Conservation (phyloP, 1,140 invertebrate genomes). For the Zaprionus vittiger region DNA sequence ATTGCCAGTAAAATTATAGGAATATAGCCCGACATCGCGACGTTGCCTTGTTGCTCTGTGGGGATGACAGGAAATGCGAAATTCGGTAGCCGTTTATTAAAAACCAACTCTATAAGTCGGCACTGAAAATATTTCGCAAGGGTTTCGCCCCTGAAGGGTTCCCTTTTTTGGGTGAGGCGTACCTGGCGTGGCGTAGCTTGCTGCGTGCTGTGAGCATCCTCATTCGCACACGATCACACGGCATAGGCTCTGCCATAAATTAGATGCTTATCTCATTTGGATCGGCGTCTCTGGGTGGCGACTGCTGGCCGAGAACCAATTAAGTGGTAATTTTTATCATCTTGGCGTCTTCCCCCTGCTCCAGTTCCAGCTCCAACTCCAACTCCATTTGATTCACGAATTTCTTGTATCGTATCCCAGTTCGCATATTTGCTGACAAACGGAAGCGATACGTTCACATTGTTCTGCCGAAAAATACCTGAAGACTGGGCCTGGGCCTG, state of each 20-base stretch:
- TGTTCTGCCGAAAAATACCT: conserved; percentile 67
- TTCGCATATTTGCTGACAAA: conserved; percentile 66
- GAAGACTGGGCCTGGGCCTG: neutral
- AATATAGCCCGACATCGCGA: conserved; percentile 11
- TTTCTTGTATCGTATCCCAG: neutral
- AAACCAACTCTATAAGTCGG: conserved; percentile 20
- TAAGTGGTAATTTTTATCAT: conserved; percentile 80
- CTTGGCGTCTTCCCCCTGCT: conserved; percentile 37
- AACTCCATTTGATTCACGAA: conserved; percentile 14
- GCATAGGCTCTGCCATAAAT: conserved; percentile 73
- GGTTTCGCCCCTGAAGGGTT: neutral
- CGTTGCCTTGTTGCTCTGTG: too few species aligned
- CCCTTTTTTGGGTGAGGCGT: neutral
- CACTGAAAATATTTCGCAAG: neutral
- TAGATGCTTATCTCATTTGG: conserved; percentile 70
- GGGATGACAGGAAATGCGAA: conserved; percentile 73
- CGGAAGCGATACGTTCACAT: conserved; percentile 79
- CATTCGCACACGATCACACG: conserved; percentile 42
- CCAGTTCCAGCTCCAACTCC: neutral
- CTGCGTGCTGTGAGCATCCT: conserved; percentile 31
- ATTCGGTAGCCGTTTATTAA: conserved; percentile 81
- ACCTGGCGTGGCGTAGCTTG: conserved; percentile 2
- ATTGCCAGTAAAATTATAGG: conserved; percentile 74
- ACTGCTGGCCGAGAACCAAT: conserved; percentile 52
- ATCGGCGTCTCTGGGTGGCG: conserved; percentile 57